Evolutionary conservation across 2,113 vertebrate species (phyloP).

Genomic region (Kobus ellipsiprymnus): DNA sequence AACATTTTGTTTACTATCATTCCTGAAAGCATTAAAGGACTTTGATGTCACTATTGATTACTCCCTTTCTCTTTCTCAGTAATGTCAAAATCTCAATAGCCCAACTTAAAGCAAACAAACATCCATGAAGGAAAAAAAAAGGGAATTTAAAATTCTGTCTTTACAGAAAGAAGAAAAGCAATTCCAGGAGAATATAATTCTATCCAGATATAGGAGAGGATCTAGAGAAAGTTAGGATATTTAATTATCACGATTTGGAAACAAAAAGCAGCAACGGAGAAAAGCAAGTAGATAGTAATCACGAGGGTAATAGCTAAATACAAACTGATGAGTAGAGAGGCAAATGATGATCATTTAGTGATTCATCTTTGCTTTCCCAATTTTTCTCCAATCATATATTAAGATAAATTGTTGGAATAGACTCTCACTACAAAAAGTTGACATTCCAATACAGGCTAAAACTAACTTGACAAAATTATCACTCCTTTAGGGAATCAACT

Average conservation of each 20-base stretch:
- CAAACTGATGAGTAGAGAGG: neutral
- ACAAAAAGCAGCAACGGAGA: neutral
- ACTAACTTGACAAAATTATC: neutral
- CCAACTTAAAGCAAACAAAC: neutral
- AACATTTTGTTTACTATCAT: neutral
- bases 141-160: neutral
- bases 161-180: neutral
- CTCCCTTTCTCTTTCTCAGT: neutral
- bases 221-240: neutral
- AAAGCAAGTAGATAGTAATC: neutral
- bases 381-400: neutral
- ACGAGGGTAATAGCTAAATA: neutral
- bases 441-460: neutral
- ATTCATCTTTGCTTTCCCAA: neutral
- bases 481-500: neutral
- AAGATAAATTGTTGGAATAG: neutral
- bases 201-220: neutral
- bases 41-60: neutral
- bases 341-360: neutral
- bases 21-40: neutral
- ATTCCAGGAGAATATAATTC: neutral
- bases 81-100: conserved; percentile 14
- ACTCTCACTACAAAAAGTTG: neutral
- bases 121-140: neutral
- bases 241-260: neutral